phyloP scores from a whole-genome alignment of 2,888 invertebrate species.

The Oxycera nigricornis region DNA sequence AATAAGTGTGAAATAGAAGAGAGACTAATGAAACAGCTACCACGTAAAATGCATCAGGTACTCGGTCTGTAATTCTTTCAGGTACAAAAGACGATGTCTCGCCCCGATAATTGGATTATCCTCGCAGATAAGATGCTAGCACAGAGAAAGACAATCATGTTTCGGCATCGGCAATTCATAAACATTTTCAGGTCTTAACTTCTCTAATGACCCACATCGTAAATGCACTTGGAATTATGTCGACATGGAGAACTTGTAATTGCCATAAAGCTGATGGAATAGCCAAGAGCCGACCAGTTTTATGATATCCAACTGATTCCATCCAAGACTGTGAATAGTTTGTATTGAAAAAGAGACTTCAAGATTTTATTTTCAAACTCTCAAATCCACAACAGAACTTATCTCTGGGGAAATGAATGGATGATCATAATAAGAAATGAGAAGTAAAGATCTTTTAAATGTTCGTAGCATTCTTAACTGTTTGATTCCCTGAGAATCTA shows the following conservation, averaged over 20 bases:
- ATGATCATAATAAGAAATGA: too few species aligned
- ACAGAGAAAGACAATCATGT: conserved; percentile 2
- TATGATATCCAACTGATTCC: background rate
- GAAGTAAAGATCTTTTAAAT: too few species aligned
- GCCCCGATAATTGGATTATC: background rate
- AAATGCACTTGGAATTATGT: conserved; percentile 35
- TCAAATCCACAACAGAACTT: too few species aligned
- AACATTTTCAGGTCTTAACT: background rate
- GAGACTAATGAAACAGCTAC: too few species aligned
- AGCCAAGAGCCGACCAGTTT: background rate
- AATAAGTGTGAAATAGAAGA: too few species aligned
- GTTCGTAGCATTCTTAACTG: too few species aligned
- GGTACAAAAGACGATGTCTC: background rate
- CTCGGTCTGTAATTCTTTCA: too few species aligned
- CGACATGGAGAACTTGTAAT: conserved; percentile 27
- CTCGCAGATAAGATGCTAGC: background rate
- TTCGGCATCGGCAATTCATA: conserved; percentile 21
- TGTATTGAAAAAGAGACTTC: background rate
- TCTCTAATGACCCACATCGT: conserved; percentile 34
- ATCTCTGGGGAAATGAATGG: too few species aligned
- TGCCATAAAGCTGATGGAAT: conserved; percentile 15
- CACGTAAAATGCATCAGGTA: too few species aligned
- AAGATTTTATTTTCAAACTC: too few species aligned
- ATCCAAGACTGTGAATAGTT: background rate
- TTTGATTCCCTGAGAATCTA: too few species aligned